Base-by-base conservation (phyloP, 2,888 invertebrate genomes). In the Aleiodes testaceus region DNA sequence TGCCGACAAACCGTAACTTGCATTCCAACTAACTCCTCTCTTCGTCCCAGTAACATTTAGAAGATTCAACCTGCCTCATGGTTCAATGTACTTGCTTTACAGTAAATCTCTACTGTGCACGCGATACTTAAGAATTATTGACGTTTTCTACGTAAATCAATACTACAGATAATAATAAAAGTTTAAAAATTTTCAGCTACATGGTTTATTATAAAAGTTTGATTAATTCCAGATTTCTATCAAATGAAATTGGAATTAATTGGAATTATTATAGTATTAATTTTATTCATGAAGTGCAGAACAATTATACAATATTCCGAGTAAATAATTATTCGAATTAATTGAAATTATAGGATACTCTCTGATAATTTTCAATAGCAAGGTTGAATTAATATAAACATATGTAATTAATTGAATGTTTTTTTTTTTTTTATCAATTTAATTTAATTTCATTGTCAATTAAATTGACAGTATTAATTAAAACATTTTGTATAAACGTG, bases 41-140 rank as follows among this genome's bases (percentile, higher is more conserved):
- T 16, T 65, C 69, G 74, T 74, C 74, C 75, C 72, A 75, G 65
- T 75, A 71, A 75, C 75, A 72, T 75, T 75, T 75, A 68, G 61
- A 53, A 59, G 61, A 53, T 36, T 50, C 49, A 49, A 52, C 44
- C 44, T 69, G 61, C 30, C 50, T 18, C 11, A 44, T 69, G 66
- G 72, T 72, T 72, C 65, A 66, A 52, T 65, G 47, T 55, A 50
- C 47, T 49, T 50, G 68, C 45, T 49, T 65, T 65, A 63, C 42
- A 36, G 42, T 52, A 59, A 65, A 69, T 69, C 59, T 67, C 69
- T 68, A 63, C 66, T 70, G 70, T 66, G 70, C 65, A 55, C 49
- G 69, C 66, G 66, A 71, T 61, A 64, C 45, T 22, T 45, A 66
- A 66, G 66, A 74, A 59, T 55, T 53, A 53, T 53, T 53, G 53